Base-by-base conservation (phyloP, 2,113 vertebrate species). In the Microcebus jonahi region DNA sequence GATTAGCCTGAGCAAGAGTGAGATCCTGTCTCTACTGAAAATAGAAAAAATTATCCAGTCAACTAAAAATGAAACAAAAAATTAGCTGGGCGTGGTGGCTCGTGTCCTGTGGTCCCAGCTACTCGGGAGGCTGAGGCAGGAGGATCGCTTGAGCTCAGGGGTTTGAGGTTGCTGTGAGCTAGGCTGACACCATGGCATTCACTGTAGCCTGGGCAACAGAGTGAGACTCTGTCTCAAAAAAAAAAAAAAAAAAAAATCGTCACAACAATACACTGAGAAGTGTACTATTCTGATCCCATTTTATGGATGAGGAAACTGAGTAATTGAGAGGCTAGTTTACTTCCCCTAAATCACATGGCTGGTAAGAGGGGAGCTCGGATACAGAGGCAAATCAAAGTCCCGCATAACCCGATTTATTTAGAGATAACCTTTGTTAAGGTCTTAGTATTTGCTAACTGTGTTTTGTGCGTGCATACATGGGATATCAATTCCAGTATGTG, bases 261-360 rank as follows among this genome's bases (percentile, higher is more conserved):
- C 36, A 48, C 42, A n/a, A 29, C 4, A 15, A 55, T 14, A 42
- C 34, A 14, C 34, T 20, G 36, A 80, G 39, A 68, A 18, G 18
- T 23, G 3, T 36, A 27, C 17, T 53, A 2, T 29, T 45, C 20
- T 76, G 76, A 18, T 36, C 14, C 36, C 34, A 90, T 88, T 91
- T 81, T 42, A 70, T 50, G 88, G 84, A 57, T 29, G 67, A 94
- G 67, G 48, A 94, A n/a, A 92, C 8, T 17, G 71, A 96, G 29
- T 31, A 55, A 31, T 10, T 53, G 87, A 87, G 42, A 84, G 31
- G 27, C 45, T 18, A 48, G 79, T 11, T 39, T 61, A 88, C 18
- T 36, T 68, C 11, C 55, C 14, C 34, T 83, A 42, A 87, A 50
- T 59, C 53, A 87, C 45, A 50, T 36, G 50, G 53, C 61, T n/a